Base-by-base conservation (phyloP, 2,797 vertebrate species). In the Siniperca scherzeri region DNA sequence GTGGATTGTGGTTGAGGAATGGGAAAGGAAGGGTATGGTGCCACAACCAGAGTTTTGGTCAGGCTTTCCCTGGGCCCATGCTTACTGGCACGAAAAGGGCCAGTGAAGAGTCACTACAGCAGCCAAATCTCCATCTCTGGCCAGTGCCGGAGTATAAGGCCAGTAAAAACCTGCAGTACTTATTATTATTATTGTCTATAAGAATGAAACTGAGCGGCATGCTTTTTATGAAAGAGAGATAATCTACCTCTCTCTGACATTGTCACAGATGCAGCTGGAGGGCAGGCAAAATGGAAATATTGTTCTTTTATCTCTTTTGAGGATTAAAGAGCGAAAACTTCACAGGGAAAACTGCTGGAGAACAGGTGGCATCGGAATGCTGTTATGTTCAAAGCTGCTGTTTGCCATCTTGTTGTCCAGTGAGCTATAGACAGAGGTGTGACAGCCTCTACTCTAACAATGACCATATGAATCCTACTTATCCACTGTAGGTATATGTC, bases 361-460 rank as follows among this genome's bases (percentile, higher is more conserved):
- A 89, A 89, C 91, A 93, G 89, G 87, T 91, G 87, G 74, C 70
- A 74, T 84, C 1, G 88, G 89, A 91, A 92, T 93, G 86, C 72
- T 84, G 76, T 83, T 86, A 84, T 81, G 57, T 82, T 74, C n/a
- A 53, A 57, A 87, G 78, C 78, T 10, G 19, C 83, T 86, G 74
- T 88, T 88, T 70, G 65, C 80, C 68, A 70, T 76, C 70, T 60
- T 80, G 72, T 81, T 77, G 72, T 87, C 73, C 82, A 75, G 55
- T 73, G 72, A 86, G 46, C 77, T 75, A 71, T 56, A 74, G 53
- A 68, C 65, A 67, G 48, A 69, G 55, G 68, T 88, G 67, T 72
- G 65, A 75, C 73, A 71, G 69, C 57, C 68, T 81, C 38, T 75
- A 64, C 69, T 70, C 33, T 44, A 71, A 81, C 46, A 81, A 27